Conservation (phyloP, 2,888 invertebrate species). For the Drosophila algonquin region DNA sequence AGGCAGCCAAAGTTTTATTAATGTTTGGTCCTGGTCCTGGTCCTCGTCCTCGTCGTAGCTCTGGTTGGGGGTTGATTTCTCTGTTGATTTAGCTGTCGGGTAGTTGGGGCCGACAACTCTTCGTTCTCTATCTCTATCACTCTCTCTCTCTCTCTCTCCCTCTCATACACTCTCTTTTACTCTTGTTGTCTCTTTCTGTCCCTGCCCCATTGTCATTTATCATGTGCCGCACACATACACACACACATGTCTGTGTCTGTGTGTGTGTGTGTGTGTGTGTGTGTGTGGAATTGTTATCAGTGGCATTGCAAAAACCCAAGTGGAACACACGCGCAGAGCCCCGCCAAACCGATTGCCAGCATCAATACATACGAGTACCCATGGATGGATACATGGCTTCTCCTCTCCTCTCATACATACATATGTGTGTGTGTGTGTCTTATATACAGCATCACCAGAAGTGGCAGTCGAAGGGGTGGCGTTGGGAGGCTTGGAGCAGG, state of each 20-base stretch:
- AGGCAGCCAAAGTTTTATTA: slow-evolving; percentile 76
- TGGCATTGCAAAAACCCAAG: slow-evolving; percentile 64
- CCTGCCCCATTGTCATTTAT: slow-evolving; percentile 70
- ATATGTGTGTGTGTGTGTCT: slow-evolving; percentile 1
- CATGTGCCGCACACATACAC: slow-evolving; percentile 56
- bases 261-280: slow-evolving; percentile 11
- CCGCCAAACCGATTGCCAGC: slow-evolving; percentile 70
- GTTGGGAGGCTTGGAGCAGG: slow-evolving; percentile 47
- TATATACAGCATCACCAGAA: slow-evolving; percentile 4
- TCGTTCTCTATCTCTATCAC: slow-evolving; percentile 55
- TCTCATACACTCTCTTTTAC: slow-evolving; percentile 30
- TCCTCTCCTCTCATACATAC: neutral
- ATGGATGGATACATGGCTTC: slow-evolving; percentile 4
- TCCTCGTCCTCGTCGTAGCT: neutral
- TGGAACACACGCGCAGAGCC: slow-evolving; percentile 62
- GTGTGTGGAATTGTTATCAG: slow-evolving; percentile 64
- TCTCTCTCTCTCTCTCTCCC: slow-evolving; percentile 27
- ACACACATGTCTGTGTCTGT: slow-evolving; percentile 14
- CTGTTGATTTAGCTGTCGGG: slow-evolving; percentile 68
- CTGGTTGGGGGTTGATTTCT: slow-evolving; percentile 43
- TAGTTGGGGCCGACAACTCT: slow-evolving; percentile 54
- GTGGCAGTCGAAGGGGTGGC: slow-evolving; percentile 5
- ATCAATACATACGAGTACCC: slow-evolving; percentile 54
- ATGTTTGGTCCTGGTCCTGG: slow-evolving; percentile 58
- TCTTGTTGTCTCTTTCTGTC: slow-evolving; percentile 44